Percentiles rank a stretch among this genome's conserved stretches.
Conservation (phyloP, 2,888 invertebrate genomes). For the Diaphora mendica region DNA sequence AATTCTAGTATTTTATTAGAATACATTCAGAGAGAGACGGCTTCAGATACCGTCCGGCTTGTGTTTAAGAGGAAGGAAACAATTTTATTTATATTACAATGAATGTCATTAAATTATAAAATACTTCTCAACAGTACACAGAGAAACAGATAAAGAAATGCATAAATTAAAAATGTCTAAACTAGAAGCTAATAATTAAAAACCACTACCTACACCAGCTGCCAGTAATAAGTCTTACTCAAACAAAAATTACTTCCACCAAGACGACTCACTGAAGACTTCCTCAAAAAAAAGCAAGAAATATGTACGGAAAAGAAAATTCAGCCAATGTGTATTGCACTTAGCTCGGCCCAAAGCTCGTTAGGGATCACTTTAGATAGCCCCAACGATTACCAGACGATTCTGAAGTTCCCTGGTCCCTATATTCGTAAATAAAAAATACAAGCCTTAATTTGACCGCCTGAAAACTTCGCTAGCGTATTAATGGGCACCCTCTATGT, state of each 20-base stretch:
- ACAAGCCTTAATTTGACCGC: constrained; percentile 38
- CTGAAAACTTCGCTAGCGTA: constrained; percentile 42
- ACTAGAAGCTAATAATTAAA: not conserved
- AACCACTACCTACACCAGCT: not conserved
- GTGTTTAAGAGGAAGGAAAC: not conserved
- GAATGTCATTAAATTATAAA: no score
- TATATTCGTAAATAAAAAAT: constrained; percentile 52
- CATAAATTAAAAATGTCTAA: no score
- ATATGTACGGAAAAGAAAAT: constrained; percentile 17
- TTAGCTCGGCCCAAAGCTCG: constrained; percentile 46
- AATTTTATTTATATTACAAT: no score
- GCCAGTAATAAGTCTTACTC: not conserved
- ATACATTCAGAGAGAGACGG: no score
- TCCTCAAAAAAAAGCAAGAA: constrained; percentile 17
- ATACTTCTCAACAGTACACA: no score
- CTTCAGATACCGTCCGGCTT: not conserved
- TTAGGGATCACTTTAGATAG: constrained; percentile 56
- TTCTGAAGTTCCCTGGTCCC: constrained; percentile 45
- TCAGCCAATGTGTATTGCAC: constrained; percentile 35
- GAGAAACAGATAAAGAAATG: no score
- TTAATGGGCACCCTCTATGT: constrained; percentile 41
- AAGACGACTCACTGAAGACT: not conserved
- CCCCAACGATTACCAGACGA: constrained; percentile 51
- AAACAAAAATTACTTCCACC: not conserved
- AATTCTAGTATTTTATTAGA: no score